Base-by-base conservation (phyloP, 2,797 vertebrate species). In the Spheniscus humboldti region DNA sequence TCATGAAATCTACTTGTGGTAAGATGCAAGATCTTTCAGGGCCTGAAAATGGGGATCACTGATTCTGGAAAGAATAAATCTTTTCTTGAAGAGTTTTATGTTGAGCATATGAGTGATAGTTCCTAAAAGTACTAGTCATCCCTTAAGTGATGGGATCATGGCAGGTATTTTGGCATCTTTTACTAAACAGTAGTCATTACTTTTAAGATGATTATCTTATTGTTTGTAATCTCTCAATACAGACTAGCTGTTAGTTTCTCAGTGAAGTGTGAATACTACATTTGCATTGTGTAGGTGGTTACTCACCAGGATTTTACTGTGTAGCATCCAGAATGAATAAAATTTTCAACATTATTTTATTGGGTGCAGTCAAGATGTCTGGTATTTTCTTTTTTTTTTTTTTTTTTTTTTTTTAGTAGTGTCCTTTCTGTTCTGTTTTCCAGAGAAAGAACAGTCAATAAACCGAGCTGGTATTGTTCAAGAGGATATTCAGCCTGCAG, bases 401-500 rank as follows among this genome's bases (percentile, higher is more conserved):
- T 57, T 92, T 0, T 93, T 57, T 92, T 0, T 76, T 50, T 50
- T 93, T 57, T 92, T 0, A 90, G 16, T 48, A 41, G 10, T 90
- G 22, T 74, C 30, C 10, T 85, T 59, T 96, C 63, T 95, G 11
- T 97, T 97, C 45, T 94, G 62, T 98, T 97, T 98, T 86, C 62
- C 93, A 98, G 98, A 97, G 92, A 97, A 97, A 86, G 96, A 98
- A 45, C 98, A 98, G 96, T 88, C 83, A n/a, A 15, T 97, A 82
- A 98, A 98, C 93, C 96, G 98, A 95, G 96, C 97, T 86, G 98
- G 97, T 71, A 91, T 98, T 85, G 78, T 98, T 88, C 98, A 98
- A 94, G 98, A 98, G 91, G 92, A 98, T 31, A 97, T 98, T 88
- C 98, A 98, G 78, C 98, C 98, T 86, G 87, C 97, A 98, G 96